Conservation (phyloP, 2,888 invertebrate genomes). For the Lasioglossum pauxillum region DNA sequence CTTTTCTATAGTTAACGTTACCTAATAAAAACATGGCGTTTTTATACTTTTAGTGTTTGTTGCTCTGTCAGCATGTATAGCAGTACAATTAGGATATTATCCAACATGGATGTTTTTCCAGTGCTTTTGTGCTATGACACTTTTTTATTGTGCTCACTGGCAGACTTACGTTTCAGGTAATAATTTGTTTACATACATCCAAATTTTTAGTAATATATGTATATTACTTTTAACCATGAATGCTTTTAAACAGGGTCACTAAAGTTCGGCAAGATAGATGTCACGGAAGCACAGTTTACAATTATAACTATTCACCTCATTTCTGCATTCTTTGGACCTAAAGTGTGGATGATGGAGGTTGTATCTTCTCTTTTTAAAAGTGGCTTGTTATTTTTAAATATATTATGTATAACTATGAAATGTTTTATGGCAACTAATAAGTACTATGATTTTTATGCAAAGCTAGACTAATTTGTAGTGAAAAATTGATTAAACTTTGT, state of each 20-base stretch:
- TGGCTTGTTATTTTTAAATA: constrained; percentile 14
- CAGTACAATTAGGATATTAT: constrained; percentile 95
- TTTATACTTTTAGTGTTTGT: constrained; percentile 91
- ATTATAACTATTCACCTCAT: constrained; percentile 95
- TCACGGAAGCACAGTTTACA: constrained; percentile 98
- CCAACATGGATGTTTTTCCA: constrained; percentile 98
- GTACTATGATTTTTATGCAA: neutral
- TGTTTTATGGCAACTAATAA: constrained; percentile 21
- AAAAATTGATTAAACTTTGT: neutral
- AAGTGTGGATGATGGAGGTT: constrained; percentile 93
- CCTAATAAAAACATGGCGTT: constrained; percentile 7
- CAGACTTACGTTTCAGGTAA: constrained; percentile 98
- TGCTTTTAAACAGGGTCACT: constrained; percentile 87
- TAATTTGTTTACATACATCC: neutral
- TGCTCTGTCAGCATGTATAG: constrained; percentile 97
- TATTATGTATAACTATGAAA: constrained; percentile 3
- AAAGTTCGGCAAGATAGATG: constrained; percentile 96
- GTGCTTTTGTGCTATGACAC: constrained; percentile 96
- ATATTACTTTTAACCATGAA: constrained; percentile 19
- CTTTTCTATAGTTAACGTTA: neutral
- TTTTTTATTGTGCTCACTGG: constrained; percentile 99
- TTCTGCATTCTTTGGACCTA: constrained; percentile 94
- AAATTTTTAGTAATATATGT: neutral
- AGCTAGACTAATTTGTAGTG: neutral
- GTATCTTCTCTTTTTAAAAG: constrained; percentile 75